Percentiles rank a stretch among this genome's conserved stretches.
phyloP scores from a whole-genome alignment of 2,113 vertebrate genomes.

The Channa maculata region DNA sequence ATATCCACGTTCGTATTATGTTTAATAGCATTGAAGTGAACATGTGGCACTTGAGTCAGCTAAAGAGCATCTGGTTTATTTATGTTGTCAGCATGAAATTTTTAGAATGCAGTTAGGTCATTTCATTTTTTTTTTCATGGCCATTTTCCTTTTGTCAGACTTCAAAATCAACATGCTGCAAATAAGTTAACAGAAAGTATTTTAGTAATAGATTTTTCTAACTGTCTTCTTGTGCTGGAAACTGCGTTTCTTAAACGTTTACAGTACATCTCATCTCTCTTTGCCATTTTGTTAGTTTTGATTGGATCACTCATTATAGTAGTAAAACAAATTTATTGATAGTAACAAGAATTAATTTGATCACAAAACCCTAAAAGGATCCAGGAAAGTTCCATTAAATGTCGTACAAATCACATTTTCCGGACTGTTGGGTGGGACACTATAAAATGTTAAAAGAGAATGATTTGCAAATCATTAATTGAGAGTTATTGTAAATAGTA shows the following conservation, averaged over 20 bases:
- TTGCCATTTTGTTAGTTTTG: background rate
- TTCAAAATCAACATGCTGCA: too few species aligned
- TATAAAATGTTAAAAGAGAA: too few species aligned
- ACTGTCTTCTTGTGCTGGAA: background rate
- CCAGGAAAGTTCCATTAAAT: too few species aligned
- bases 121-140: too few species aligned
- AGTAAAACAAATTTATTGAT: background rate
- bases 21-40: background rate
- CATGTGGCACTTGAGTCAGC: background rate
- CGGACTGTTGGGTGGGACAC: too few species aligned
- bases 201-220: background rate
- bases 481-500: too few species aligned
- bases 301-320: background rate
- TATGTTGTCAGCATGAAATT: slow-evolving; percentile 1
- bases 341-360: background rate
- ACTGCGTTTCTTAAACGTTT: background rate
- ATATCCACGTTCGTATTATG: background rate
- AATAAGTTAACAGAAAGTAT: background rate
- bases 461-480: too few species aligned
- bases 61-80: slow-evolving; percentile 13
- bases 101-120: background rate
- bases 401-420: too few species aligned
- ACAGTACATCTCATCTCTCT: background rate
- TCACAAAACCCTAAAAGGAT: too few species aligned
- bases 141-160: too few species aligned